These are phyloP conservation scores for Parnassius glacialis DNA, from an alignment of 2,888 invertebrate genomes.

Conservation along the genomic window DNA sequence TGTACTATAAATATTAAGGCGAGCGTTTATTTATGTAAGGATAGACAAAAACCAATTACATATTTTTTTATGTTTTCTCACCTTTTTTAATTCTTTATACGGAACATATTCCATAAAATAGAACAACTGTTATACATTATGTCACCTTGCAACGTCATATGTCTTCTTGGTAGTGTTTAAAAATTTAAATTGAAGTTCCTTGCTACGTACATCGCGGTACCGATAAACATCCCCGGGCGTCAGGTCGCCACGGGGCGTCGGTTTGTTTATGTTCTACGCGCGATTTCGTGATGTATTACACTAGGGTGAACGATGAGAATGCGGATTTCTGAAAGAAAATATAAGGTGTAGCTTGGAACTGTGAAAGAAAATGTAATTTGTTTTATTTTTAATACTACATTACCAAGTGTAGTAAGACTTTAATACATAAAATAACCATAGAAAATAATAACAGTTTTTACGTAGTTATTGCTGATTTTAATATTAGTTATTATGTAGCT, in stretches of 20 bases:
- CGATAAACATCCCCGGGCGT: conserved; percentile 69
- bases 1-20: too few species aligned
- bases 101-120: background rate
- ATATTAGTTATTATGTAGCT: too few species aligned
- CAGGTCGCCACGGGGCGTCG: conserved; percentile 37
- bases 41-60: background rate
- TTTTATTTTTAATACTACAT: too few species aligned
- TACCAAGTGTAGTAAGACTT: too few species aligned
- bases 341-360: background rate
- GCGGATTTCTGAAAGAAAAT: conserved; percentile 5
- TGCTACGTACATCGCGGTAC: conserved; percentile 51
- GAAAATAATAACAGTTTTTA: too few species aligned
- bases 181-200: conserved; percentile 60
- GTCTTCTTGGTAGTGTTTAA: conserved; percentile 50
- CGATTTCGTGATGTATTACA: conserved; percentile 47
- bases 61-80: background rate
- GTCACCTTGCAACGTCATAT: conserved; percentile 18
- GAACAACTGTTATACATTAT: conserved; percentile 9
- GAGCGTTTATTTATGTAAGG: background rate
- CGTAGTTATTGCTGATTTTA: too few species aligned
- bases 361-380: too few species aligned
- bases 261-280: conserved; percentile 51
- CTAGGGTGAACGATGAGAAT: conserved; percentile 28
- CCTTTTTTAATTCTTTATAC: background rate
- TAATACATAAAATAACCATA: too few species aligned